Conservation (phyloP, 2,113 vertebrate genomes). For the Jaculus jaculus region DNA sequence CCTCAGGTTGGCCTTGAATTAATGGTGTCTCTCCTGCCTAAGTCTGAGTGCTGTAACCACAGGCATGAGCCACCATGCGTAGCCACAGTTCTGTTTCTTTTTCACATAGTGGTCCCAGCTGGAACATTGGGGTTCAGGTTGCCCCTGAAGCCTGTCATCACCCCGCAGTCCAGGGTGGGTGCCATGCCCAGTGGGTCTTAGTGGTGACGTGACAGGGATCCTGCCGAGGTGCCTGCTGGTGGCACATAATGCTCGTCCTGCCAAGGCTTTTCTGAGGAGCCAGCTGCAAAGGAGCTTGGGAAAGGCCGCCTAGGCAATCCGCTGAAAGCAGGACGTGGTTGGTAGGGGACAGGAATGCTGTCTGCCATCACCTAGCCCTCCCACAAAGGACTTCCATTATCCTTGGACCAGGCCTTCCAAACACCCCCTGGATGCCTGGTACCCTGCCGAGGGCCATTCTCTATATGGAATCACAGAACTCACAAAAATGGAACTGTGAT, state of each 20-base stretch:
- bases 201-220: background rate
- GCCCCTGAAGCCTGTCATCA: background rate
- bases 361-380: background rate
- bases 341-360: background rate
- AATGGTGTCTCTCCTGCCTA: background rate
- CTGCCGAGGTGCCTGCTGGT: background rate
- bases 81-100: no score
- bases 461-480: slow-evolving; percentile 3
- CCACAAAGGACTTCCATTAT: slow-evolving; percentile 5
- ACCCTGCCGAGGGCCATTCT: background rate
- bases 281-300: background rate
- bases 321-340: background rate
- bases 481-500: slow-evolving; percentile 53
- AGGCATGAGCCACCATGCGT: background rate
- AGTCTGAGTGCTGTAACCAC: background rate
- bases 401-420: background rate
- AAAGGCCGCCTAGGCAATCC: background rate
- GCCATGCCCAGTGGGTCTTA: background rate
- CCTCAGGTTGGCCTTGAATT: background rate
- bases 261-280: background rate
- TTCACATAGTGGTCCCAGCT: background rate
- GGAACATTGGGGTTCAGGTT: background rate
- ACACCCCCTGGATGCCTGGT: background rate
- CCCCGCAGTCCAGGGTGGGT: background rate
- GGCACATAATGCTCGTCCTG: background rate